Base-by-base conservation (phyloP, 2,797 vertebrate genomes). In the Sebastolobus altivelis region DNA sequence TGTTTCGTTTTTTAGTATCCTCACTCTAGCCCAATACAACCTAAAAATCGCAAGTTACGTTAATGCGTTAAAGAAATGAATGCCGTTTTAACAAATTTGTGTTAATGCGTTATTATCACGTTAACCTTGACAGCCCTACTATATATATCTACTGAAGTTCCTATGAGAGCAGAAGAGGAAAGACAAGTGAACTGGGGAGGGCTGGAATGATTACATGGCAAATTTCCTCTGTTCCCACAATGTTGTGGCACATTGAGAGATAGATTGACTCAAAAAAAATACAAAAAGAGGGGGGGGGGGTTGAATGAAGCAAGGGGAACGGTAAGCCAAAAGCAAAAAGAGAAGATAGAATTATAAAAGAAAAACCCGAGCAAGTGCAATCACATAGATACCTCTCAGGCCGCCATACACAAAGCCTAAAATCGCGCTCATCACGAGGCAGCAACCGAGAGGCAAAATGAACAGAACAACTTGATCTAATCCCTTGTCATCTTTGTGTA, bases 391-490 rank as follows among this genome's bases (percentile, higher is more conserved):
- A 69, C 58, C 40, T 77, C 74, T 68, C 37, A 60, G 59, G 66
- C 61, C 14, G 25, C 29, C 33, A 43, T 12, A 65, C 72, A 81
- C 61, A 72, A 76, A 82, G 65, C 78, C 29, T n/a, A 37, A 82
- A 82, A 82, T 75, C 22, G 25, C 22, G 22, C 60, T 76, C 74
- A 65, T 83, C 67, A 52, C 55, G 75, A 74, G 62, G 37, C 65
- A 43, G 72, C 75, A 40, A 75, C 65, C 55, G 38, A 68, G 69
- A 77, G 70, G 75, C 75, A 77, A 76, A 81, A 77, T 81, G 55
- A 63, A 88, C 83, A 80, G 65, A 60, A 86, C 75, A 90, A 75
- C 70, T 83, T 83, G 69, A 89, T 91, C 72, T 83, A 83, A 93
- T 86, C 83, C 84, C 72, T 81, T 80, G 82, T 87, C 87, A 87